Evolutionary conservation across 35 echinoderm and acorn worm genomes (phyloP), one percentile per base, ranked within the genome.

Genomic region (Stichopus chloronotus): DNA sequence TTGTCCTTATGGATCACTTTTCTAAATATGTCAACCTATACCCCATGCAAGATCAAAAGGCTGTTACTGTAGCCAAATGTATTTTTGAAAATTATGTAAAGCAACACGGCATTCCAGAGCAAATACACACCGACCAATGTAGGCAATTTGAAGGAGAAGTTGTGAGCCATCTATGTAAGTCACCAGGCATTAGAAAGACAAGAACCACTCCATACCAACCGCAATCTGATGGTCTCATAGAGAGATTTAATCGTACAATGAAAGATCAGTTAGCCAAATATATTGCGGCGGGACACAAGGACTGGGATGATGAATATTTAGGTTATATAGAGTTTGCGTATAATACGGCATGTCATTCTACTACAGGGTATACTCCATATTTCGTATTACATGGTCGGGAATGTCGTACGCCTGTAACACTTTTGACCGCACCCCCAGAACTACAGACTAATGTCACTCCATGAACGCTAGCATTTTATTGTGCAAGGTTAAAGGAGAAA

Each of bases 41-140:
- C 21, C 0, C 68, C n/a, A n/a, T n/a, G n/a, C 68, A 13, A 72
- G 68, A 72, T 17, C 68, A 72, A 17, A 72, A 17, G 14, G 68
- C 68, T 72, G 21, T n/a, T 6, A 72, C 68, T 14, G 68, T 72
- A 19, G 9, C 68, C 68, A 72, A 72, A 17, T 72, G 68, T 17
- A 72, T 72, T 14, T 72, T 72, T 72, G 84, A 95, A 79, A 25
- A 92, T 11, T 94, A 92, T 43, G 85, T 95, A 22, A 69, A 63
- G 19, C 57, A 95, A 54, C 91, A 92, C 57, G 90, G 94, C 1
- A 68, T 95, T 17, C 94, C 94, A 8, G 90, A 92, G 52, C 52
- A 57, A 57, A 61, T 95, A 4, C 94, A 95, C 85, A 92, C 78
- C 14, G 90, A 92, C 24, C 94, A 95, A 59, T 84, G 94, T 25